Evolutionary conservation across 2,888 invertebrate genomes (phyloP), one percentile per base, ranked within the genome.

Genomic region (Macrophya alboannulata): DNA sequence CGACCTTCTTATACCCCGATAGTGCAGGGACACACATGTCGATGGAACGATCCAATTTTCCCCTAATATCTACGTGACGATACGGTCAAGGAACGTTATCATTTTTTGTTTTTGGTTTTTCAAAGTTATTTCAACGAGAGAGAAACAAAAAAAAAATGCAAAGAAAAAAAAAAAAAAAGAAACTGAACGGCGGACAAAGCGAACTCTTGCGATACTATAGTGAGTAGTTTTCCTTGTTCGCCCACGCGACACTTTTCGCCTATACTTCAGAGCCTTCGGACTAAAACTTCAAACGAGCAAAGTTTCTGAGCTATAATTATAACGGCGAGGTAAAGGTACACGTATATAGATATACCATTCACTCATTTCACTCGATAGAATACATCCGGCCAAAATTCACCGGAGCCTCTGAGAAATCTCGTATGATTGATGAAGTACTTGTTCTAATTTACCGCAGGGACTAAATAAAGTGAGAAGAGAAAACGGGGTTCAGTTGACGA

Each of bases 271-370:
- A 83, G 48, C 48, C 77, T 51, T 68, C 43, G 83, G 48, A 65
- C 31, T 62, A 43, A 15, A 83, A 83, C 83, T 83, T 83, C 83
- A 83, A 83, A 83, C 83, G 83, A 83, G 83, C 83, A 79, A 62
- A 65, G 79, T 79, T 76, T 6, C 85, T 15, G 25, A 40, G 21
- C 65, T 40, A 79, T 68, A 77, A 77, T 65, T 77, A 76, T 79
- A 79, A 79, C 43, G 48, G 68, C n/a, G 21, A 85, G 62, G 43
- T 6, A 45, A 51, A 21, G 71, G 25, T 51, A 37, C 21, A 62
- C n/a, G 21, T 71, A 71, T 72, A 51, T 71, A 83, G 65, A 68
- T 71, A 84, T 72, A 74, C 21, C 31, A 76, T 45, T 31, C 10
- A 76, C 45, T 10, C 17, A 6, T 55, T 59, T 59, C 45, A 55